These are phyloP conservation scores for Torymus auratus DNA, from an alignment of 2,888 invertebrate genomes.

Conservation along the genomic window DNA sequence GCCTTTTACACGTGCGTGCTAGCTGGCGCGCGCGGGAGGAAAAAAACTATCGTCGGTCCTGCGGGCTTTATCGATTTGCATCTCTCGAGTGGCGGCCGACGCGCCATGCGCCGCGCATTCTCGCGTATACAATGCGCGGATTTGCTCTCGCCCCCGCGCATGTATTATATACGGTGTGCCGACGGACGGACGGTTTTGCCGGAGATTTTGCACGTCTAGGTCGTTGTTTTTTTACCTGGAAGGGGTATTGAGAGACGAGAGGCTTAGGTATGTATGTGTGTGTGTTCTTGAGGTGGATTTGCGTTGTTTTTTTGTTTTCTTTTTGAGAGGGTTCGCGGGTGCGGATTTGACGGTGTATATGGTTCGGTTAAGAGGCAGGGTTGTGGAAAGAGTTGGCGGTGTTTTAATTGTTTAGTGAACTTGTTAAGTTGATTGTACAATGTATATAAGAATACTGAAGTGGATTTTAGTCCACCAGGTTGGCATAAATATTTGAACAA, in stretches of 20 bases:
- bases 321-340: no score
- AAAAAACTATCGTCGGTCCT: conserved; percentile 22
- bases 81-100: conserved; percentile 2
- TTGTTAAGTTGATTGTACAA: no score
- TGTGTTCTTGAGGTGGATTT: no score
- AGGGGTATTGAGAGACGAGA: not conserved
- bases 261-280: no score
- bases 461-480: no score
- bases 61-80: conserved; percentile 50
- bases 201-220: not conserved
- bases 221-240: not conserved
- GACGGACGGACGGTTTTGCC: not conserved
- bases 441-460: no score
- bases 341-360: no score
- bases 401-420: no score
- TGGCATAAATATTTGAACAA: no score
- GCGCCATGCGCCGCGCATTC: not conserved
- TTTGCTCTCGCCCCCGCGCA: not conserved
- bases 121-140: not conserved
- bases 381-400: no score
- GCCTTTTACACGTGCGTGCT: conserved; percentile 15
- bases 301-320: no score
- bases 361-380: no score
- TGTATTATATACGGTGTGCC: not conserved
- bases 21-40: not conserved